A percentile compares a stretch with the other conserved stretches of the same genome.
phyloP scores from a whole-genome alignment of 2,888 invertebrate genomes.

The Drosophila nr. medialis region DNA sequence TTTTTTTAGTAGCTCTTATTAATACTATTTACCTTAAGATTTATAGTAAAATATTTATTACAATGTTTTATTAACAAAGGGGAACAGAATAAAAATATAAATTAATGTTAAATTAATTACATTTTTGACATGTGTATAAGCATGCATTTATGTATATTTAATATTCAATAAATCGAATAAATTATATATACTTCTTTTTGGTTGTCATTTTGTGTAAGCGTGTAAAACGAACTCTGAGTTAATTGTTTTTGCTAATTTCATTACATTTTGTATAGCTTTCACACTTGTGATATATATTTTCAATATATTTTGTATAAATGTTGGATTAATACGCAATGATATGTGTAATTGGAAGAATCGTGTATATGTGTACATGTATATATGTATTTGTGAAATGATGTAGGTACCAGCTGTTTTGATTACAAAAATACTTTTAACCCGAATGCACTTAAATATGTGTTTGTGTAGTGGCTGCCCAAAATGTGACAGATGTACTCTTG shows the following conservation, averaged over 20 bases:
- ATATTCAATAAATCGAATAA: constrained; percentile 40
- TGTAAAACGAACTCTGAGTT: constrained; percentile 21
- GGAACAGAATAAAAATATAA: constrained; percentile 47
- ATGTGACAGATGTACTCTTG: neutral
- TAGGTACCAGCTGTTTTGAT: constrained; percentile 44
- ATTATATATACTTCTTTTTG: constrained; percentile 23
- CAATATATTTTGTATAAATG: constrained; percentile 52
- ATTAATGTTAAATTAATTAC: constrained; percentile 49
- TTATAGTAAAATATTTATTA: constrained; percentile 59
- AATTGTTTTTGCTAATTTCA: constrained; percentile 32
- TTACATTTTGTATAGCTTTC: constrained; percentile 30
- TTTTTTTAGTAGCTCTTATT: constrained; percentile 39
- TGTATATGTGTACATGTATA: constrained; percentile 43
- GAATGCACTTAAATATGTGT: constrained; percentile 28
- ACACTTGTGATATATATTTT: constrained; percentile 34
- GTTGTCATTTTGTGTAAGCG: constrained; percentile 25
- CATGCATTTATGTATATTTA: constrained; percentile 45
- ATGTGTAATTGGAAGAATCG: constrained; percentile 77
- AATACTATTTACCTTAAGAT: constrained; percentile 49
- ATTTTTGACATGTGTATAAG: constrained; percentile 61
- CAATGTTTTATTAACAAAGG: constrained; percentile 52
- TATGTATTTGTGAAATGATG: constrained; percentile 51
- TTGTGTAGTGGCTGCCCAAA: constrained; percentile 8
- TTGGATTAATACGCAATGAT: constrained; percentile 69
- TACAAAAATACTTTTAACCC: constrained; percentile 36